Conservation (phyloP, 2,113 vertebrate species). For the Pimephales promelas region DNA sequence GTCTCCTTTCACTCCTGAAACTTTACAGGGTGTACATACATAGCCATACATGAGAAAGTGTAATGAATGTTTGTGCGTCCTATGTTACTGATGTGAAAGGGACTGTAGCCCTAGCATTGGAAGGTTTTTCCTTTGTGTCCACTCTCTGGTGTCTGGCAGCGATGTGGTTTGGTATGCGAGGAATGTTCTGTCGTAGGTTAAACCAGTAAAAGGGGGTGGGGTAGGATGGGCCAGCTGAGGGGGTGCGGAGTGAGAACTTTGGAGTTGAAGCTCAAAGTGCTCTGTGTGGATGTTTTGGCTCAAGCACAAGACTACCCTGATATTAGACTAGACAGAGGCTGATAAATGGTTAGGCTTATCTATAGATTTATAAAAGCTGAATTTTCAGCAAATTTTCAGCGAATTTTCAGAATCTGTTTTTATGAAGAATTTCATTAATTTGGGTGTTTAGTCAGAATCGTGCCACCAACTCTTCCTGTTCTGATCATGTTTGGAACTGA, state of each 20-base stretch:
- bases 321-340: background rate
- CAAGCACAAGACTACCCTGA: background rate
- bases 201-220: constrained; percentile 45
- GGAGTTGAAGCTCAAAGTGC: background rate
- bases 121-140: constrained; percentile 15
- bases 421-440: background rate
- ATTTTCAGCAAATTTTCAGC: no score
- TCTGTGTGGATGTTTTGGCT: background rate
- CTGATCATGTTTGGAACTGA: background rate
- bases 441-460: background rate
- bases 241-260: background rate
- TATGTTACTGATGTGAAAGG: background rate
- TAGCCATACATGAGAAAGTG: background rate
- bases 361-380: background rate
- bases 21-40: no score
- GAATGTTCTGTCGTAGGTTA: constrained; percentile 53
- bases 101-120: background rate
- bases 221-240: constrained; percentile 6
- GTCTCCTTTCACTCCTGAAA: no score
- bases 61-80: constrained; percentile 32
- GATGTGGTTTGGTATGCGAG: constrained; percentile 57
- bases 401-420: no score
- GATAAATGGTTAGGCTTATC: background rate
- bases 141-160: constrained; percentile 40
- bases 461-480: background rate